Evolutionary conservation across 2,797 vertebrate genomes (phyloP).

Genomic region (Darevskia nairensis): DNA sequence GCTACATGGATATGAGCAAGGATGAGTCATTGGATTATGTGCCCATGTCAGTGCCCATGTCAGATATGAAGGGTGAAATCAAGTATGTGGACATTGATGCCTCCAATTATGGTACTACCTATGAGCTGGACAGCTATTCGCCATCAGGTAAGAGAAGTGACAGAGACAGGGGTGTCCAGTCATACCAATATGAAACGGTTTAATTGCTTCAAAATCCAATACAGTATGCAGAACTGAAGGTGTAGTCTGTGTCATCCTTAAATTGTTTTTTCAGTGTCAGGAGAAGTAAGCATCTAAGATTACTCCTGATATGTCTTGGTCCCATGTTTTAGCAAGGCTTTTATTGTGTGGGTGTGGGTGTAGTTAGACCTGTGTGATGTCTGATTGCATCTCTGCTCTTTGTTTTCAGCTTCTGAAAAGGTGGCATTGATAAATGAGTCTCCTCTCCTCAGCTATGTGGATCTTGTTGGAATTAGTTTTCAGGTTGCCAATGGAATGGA

Average conservation of each 20-base stretch:
- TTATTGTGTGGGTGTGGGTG: not conserved
- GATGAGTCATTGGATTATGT: slow-evolving; percentile 92
- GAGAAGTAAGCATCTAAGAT: not conserved
- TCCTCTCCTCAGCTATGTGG: slow-evolving; percentile 88
- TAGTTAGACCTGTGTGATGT: not conserved
- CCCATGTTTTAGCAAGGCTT: not conserved
- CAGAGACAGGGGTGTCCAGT: not conserved
- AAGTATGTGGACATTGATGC: slow-evolving; percentile 95
- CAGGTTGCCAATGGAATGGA: slow-evolving; percentile 99
- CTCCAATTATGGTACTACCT: slow-evolving; percentile 89
- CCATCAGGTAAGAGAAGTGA: slow-evolving; percentile 71
- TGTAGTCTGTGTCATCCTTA: not conserved
- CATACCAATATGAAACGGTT: not conserved
- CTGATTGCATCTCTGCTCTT: slow-evolving; percentile 30
- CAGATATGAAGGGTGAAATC: slow-evolving; percentile 89
- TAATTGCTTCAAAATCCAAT: not conserved
- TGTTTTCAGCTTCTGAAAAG: slow-evolving; percentile 81
- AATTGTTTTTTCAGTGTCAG: not conserved
- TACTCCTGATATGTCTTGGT: fast-evolving
- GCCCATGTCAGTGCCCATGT: slow-evolving; percentile 96
- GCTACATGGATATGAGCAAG: slow-evolving; percentile 99
- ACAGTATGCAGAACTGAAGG: not conserved
- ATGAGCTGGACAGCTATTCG: slow-evolving; percentile 89
- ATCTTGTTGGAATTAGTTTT: slow-evolving; percentile 96
- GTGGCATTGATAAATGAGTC: slow-evolving; percentile 88